Conservation (phyloP, 2,797 vertebrate species). For the Thripadectes ignobilis region DNA sequence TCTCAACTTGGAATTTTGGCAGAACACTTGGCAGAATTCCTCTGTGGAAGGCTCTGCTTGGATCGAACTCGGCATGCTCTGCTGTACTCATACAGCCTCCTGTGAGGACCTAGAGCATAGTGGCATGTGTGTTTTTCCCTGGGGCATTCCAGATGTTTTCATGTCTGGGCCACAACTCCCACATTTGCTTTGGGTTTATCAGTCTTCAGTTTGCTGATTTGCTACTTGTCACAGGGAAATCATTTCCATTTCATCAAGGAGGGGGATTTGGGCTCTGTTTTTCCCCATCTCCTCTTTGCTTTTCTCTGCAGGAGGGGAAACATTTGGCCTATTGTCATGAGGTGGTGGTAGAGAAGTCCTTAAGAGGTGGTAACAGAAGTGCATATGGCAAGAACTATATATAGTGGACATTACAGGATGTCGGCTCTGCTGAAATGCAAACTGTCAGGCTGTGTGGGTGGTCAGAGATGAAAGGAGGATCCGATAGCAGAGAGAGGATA, state of each 20-base stretch:
- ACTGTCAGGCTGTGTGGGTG: not conserved
- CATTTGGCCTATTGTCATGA: not conserved
- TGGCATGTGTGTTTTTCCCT: not conserved
- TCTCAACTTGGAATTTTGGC: not conserved
- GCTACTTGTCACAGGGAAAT: not conserved
- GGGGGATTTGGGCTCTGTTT: not conserved
- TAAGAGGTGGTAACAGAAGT: not conserved
- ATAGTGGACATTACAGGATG: not conserved
- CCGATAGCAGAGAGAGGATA: not conserved
- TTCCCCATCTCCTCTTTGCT: not conserved
- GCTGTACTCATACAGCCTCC: not conserved
- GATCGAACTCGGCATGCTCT: not conserved
- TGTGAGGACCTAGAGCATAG: not conserved
- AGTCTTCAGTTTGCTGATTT: not conserved
- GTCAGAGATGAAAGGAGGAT: conserved; percentile 2
- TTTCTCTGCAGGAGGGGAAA: not conserved
- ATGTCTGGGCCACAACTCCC: not conserved
- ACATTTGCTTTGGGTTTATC: not conserved
- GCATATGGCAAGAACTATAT: not conserved
- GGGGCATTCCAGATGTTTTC: not conserved
- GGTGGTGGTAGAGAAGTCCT: not conserved
- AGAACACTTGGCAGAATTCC: not conserved
- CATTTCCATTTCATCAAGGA: not conserved
- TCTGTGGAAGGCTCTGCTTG: not conserved
- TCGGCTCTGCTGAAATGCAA: not conserved